Evolutionary conservation across 30 jellyfish, hydroid and myxozoan genomes (phyloP), one percentile per base, ranked within the genome.

Genomic region (Sanderia malayensis): DNA sequence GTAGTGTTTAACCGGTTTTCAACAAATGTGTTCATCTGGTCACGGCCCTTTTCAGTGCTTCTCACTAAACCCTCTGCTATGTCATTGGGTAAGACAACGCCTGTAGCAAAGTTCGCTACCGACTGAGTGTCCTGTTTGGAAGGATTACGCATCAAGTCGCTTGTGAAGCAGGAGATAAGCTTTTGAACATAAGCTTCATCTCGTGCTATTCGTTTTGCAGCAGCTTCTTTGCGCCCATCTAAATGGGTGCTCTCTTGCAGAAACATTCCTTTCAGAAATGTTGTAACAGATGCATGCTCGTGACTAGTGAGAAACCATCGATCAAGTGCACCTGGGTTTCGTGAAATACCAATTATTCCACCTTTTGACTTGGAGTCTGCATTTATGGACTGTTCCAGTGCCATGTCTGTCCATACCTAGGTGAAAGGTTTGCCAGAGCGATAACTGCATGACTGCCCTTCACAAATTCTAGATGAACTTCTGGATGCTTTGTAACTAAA

Each of bases 391-490:
- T 58, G 70, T 58, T 18, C 70, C 23, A 58, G 70, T 10, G 70
- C 70, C 70, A 58, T 58, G 70, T 58, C 70, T 15, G 70, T 58
- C 70, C 70, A 58, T 58, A 58, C 70, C 23, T 58, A 31, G 33
- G 70, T 0, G 23, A 63, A 63, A 1, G 76, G 59, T 27, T 63
- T 63, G n/a, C n/a, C n/a, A n/a, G n/a, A n/a, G n/a, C n/a, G n/a
- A n/a, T n/a, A n/a, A n/a, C n/a, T n/a, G n/a, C n/a, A n/a, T n/a
- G n/a, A n/a, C n/a, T n/a, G n/a, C n/a, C n/a, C n/a, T n/a, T n/a
- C n/a, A n/a, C n/a, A n/a, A n/a, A n/a, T n/a, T n/a, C n/a, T n/a
- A n/a, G n/a, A n/a, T n/a, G n/a, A n/a, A n/a, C n/a, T n/a, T n/a
- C n/a, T n/a, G n/a, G n/a, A n/a, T n/a, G n/a, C n/a, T n/a, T n/a